phyloP scores from a whole-genome alignment of 2,113 vertebrate species.

The Suricata suricatta region DNA sequence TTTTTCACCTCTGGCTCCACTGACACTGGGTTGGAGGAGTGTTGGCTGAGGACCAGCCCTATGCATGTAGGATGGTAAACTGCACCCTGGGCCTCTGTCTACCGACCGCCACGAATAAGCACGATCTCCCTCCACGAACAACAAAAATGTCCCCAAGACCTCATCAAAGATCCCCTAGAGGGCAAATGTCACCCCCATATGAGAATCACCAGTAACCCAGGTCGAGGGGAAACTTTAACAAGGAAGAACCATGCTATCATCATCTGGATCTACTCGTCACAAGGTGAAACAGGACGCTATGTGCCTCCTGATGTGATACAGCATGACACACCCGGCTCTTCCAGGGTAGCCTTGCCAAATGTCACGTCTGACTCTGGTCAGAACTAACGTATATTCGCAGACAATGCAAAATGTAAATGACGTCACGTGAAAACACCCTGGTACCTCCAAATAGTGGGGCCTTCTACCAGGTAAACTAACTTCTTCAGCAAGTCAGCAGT shows the following conservation, averaged over 20 bases:
- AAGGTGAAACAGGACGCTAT: neutral
- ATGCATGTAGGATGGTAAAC: neutral
- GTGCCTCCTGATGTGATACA: neutral
- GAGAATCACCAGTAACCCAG: neutral
- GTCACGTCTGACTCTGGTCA: constrained; percentile 1
- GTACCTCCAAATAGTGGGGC: neutral
- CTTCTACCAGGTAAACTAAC: neutral
- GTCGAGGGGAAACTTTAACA: neutral
- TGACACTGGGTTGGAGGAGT: neutral
- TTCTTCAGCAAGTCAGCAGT: neutral
- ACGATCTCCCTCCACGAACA: neutral
- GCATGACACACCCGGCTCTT: neutral
- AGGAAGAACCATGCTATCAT: neutral
- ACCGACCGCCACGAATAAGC: neutral
- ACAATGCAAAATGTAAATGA: constrained; percentile 4
- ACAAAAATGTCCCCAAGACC: neutral
- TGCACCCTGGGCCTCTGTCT: neutral
- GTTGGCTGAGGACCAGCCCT: too few relatives aligned
- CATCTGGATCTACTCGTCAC: neutral
- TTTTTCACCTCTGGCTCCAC: neutral
- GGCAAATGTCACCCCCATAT: neutral
- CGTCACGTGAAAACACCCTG: neutral
- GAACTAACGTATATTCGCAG: neutral
- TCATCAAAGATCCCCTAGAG: neutral
- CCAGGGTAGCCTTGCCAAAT: neutral